Evolutionary conservation across 2,797 vertebrate genomes (phyloP), one percentile per base, ranked within the genome.

Genomic region (Notoglanidium macrostoma): DNA sequence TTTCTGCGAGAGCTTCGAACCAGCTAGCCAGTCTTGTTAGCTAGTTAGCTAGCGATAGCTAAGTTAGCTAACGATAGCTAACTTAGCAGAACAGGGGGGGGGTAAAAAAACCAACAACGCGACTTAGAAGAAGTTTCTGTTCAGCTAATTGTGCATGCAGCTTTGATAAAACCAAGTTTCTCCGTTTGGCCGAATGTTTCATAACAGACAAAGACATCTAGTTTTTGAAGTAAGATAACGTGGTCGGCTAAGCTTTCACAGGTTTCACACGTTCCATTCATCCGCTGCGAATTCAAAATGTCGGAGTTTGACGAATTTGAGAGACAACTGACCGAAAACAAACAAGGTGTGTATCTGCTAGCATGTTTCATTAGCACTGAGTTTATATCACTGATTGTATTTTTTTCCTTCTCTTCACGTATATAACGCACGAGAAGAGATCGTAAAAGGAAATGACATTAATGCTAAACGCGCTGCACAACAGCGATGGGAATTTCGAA

Each of bases 271-370:
- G 87, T 23, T 80, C 55, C 85, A 73, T 88, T 84, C 87, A 84
- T 84, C 85, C 80, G 83, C 77, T 73, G 59, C 89, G 81, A 79
- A 85, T 78, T 79, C 89, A 94, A 88, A 90, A 96, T 96, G 96
- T 96, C 96, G 82, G 96, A 96, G 90, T 96, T 96, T 92, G 96
- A 96, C 85, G 96, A 96, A 90, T 96, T 96, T 91, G 95, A 96
- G 94, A 92, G 96, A 91, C 95, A 96, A 92, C 94, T 96, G 86
- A 96, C 95, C 89, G 96, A 96, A 90, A 96, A 96, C 87, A 96
- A 96, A n/a, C 95, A 96, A 92, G 94, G 94, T 95, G 84, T 91
- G 86, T 91, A 81, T 87, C 17, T 26, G 49, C 10, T 57, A 12
- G 21, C 35, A 9, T 15, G 21, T 76, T 35, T 40, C 12, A 44